Percentiles rank a stretch among this genome's conserved stretches.
These are phyloP conservation scores for Loripinus fragilis DNA, from an alignment of 2,888 invertebrate genomes.

Conservation along the genomic window DNA sequence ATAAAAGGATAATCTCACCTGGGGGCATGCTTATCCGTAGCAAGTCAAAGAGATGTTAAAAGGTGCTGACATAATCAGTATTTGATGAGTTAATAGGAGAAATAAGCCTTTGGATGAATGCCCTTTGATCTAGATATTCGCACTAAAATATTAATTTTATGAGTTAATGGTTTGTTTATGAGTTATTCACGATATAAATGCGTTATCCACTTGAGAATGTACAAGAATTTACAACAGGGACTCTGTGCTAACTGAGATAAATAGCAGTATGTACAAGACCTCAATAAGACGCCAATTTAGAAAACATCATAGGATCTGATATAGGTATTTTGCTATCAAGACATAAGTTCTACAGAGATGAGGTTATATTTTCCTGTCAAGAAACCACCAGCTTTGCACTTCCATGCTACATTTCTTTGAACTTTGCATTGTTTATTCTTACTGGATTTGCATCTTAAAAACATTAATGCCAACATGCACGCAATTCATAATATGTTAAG, in stretches of 20 bases:
- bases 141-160: not conserved
- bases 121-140: not conserved
- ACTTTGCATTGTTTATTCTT: too few species aligned
- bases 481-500: too few species aligned
- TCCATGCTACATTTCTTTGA: too few species aligned
- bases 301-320: not conserved
- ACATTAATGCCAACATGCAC: too few species aligned
- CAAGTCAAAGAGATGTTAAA: not conserved
- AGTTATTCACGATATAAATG: not conserved
- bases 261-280: not conserved
- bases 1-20: not conserved
- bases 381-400: too few species aligned
- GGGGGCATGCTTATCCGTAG: not conserved
- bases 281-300: not conserved
- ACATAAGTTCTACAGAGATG: too few species aligned
- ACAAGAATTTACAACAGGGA: not conserved
- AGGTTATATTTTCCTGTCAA: too few species aligned
- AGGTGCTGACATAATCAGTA: not conserved
- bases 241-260: not conserved
- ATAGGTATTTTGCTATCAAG: not conserved
- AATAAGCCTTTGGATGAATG: not conserved
- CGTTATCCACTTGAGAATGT: not conserved
- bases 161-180: not conserved
- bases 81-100: not conserved
- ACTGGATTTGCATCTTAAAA: too few species aligned